Conservation (phyloP, 1,140 invertebrate species). For the Elymnias hypermnestra region DNA sequence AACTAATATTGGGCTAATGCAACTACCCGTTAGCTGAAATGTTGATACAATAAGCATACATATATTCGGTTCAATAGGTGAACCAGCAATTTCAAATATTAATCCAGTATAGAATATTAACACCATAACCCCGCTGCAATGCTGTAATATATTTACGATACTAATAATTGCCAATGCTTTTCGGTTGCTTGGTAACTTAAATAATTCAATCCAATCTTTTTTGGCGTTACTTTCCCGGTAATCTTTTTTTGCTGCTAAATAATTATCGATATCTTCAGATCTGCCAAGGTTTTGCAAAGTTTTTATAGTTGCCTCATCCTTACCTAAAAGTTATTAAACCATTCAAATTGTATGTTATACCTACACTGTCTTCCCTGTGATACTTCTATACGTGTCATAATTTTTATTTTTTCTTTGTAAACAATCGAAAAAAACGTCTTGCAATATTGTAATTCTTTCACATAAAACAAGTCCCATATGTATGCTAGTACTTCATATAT, state of each 20-base stretch:
- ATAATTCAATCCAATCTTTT: slow-evolving; percentile 29
- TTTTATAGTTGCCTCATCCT: slow-evolving; percentile 14
- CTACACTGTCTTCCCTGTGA: too few species aligned
- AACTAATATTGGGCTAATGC: slow-evolving; percentile 57
- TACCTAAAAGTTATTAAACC: slow-evolving; percentile 36
- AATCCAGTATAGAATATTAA: slow-evolving; percentile 74
- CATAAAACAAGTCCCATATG: too few species aligned
- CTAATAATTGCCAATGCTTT: slow-evolving; percentile 28
- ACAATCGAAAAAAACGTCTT: too few species aligned
- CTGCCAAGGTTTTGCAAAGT: slow-evolving; percentile 19
- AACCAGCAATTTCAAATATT: slow-evolving; percentile 53
- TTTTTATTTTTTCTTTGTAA: too few species aligned
- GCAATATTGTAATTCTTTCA: too few species aligned
- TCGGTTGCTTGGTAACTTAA: slow-evolving; percentile 28
- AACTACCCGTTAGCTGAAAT: slow-evolving; percentile 68
- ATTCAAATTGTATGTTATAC: too few species aligned
- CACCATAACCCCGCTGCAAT: slow-evolving; percentile 50
- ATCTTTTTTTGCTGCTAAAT: slow-evolving; percentile 16
- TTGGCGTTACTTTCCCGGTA: slow-evolving; percentile 5
- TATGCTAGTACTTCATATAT: too few species aligned
- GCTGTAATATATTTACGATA: slow-evolving; percentile 45
- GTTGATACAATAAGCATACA: slow-evolving; percentile 33
- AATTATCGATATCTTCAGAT: slow-evolving; percentile 23
- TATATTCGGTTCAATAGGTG: slow-evolving; percentile 28
- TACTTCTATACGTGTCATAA: too few species aligned